Conservation (phyloP, 2,888 invertebrate genomes). For the Lasioglossum vierecki region DNA sequence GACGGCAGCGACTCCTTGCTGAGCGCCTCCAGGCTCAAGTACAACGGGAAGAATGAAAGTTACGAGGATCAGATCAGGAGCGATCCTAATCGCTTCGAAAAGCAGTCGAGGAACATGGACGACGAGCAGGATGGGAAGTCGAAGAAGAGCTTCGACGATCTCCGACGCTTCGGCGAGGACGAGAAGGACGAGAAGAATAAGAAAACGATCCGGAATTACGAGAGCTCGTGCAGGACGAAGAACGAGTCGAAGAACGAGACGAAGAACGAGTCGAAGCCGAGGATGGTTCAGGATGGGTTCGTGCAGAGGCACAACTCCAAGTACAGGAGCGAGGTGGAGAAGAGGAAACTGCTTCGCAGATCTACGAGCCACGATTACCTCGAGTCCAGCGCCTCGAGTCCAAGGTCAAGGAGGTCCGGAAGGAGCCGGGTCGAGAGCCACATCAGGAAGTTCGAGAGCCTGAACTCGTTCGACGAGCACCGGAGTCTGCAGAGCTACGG, state of each 20-base stretch:
- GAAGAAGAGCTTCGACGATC: conserved; percentile 65
- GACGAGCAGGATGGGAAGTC: conserved; percentile 33
- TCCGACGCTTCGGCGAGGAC: conserved; percentile 33
- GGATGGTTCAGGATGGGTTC: conserved; percentile 42
- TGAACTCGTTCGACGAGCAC: conserved; percentile 80
- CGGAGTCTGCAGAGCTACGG: conserved; percentile 72
- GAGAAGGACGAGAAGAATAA: conserved; percentile 55
- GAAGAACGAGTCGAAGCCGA: conserved; percentile 36
- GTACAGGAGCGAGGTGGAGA: conserved; percentile 76
- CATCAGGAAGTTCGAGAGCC: conserved; percentile 81
- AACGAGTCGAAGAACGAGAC: not conserved
- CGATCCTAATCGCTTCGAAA: conserved; percentile 50
- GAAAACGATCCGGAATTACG: conserved; percentile 60
- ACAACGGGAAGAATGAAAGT: conserved; percentile 67
- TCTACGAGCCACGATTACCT: conserved; percentile 80
- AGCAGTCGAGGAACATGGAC: conserved; percentile 21
- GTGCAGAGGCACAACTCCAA: conserved; percentile 69
- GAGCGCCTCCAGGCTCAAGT: conserved; percentile 86
- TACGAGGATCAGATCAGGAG: conserved; percentile 47
- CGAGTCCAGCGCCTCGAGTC: conserved; percentile 74
- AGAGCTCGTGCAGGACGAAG: conserved; percentile 25
- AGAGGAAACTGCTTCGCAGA: conserved; percentile 76
- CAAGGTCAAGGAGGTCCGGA: conserved; percentile 70
- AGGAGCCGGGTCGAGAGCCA: conserved; percentile 76
- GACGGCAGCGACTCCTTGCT: conserved; percentile 89